A percentile compares a stretch with the other conserved stretches of the same genome.
phyloP scores from a whole-genome alignment of 2,797 vertebrate genomes.

The Enteromius fasciolatus region DNA sequence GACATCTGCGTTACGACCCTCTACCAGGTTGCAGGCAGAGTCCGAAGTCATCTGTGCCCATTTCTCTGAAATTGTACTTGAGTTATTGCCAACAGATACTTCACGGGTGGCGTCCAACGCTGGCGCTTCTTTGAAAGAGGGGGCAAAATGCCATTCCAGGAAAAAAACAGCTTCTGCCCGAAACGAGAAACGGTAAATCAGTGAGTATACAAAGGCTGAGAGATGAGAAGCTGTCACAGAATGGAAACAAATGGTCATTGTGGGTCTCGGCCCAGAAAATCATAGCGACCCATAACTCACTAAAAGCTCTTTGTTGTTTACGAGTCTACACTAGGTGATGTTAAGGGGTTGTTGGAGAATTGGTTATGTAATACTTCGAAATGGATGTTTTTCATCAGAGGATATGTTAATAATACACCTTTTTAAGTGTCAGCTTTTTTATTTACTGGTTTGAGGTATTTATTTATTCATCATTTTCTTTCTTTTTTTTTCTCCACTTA shows the following conservation, averaged over 20 bases:
- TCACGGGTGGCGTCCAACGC: background rate
- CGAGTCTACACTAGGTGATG: background rate
- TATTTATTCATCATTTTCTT: background rate
- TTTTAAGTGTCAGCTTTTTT: background rate
- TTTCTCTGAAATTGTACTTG: background rate
- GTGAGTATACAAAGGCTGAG: background rate
- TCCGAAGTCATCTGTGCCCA: background rate
- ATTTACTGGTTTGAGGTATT: no score
- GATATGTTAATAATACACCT: background rate
- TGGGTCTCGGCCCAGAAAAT: slow-evolving; percentile 12
- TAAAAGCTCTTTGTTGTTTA: slow-evolving; percentile 18
- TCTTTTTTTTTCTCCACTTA: background rate
- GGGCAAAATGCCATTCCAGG: slow-evolving; percentile 4
- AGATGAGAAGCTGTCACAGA: slow-evolving; percentile 1
- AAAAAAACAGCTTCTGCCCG: background rate
- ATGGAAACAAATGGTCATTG: slow-evolving; percentile 15
- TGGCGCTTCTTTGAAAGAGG: slow-evolving; percentile 1
- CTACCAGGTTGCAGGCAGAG: background rate
- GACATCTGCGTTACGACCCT: slow-evolving; percentile 32
- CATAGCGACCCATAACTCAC: slow-evolving; percentile 6
- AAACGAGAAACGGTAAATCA: slow-evolving; percentile 24
- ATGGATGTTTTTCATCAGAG: background rate
- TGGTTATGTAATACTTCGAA: background rate
- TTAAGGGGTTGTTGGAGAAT: background rate
- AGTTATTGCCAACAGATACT: slow-evolving; percentile 12